Conservation (phyloP, 1,140 invertebrate species). For the Macrobrachium nipponense region DNA sequence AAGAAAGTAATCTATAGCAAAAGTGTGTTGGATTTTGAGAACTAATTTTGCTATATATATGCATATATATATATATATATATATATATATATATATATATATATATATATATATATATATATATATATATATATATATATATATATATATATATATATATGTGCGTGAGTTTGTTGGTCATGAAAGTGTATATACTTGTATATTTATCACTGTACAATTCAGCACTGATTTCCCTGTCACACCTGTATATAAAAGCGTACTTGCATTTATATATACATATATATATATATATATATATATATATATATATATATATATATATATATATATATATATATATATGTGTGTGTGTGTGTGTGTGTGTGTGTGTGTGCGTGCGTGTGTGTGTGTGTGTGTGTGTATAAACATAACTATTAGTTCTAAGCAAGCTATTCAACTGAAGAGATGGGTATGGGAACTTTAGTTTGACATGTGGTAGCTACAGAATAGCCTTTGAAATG, state of each 20-base stretch:
- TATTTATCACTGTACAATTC: background rate
- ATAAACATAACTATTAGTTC: too few relatives aligned
- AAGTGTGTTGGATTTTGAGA: too few relatives aligned
- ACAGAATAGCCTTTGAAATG: background rate
- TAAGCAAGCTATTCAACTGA: too few relatives aligned
- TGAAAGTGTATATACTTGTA: too few relatives aligned
- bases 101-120: background rate
- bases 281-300: background rate
- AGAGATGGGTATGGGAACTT: too few relatives aligned
- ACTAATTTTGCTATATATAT: too few relatives aligned
- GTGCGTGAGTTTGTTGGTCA: too few relatives aligned
- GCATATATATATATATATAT: constrained; percentile 1
- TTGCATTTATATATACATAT: background rate
- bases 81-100: constrained; percentile 19
- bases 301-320: background rate
- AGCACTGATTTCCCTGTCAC: background rate
- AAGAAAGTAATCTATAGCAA: too few relatives aligned
- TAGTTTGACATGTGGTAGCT: too few relatives aligned
- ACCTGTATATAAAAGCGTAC: background rate
- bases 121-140: background rate
- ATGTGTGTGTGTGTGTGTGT: too few relatives aligned
- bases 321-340: background rate
- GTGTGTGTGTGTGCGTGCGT: too few relatives aligned
- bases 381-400: too few relatives aligned
- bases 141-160: background rate